These are phyloP conservation scores for Ursus arctos DNA, from an alignment of 2,113 vertebrate genomes.

Conservation along the genomic window DNA sequence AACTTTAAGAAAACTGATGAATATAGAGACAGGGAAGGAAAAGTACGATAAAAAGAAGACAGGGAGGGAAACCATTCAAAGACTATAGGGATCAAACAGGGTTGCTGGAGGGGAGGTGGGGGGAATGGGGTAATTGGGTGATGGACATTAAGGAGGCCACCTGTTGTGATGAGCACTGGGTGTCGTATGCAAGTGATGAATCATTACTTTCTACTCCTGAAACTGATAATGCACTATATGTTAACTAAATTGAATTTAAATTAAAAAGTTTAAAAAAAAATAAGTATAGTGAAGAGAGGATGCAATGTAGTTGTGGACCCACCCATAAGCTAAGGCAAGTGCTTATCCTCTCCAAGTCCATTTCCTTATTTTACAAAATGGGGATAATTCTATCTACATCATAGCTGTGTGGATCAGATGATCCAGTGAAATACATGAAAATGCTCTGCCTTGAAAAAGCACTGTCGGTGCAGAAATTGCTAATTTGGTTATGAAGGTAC, in stretches of 20 bases:
- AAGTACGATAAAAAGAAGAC: neutral
- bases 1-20: neutral
- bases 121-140: neutral
- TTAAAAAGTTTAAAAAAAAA: neutral
- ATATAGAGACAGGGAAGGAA: neutral
- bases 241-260: neutral
- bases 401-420: neutral
- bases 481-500: neutral
- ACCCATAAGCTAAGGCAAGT: neutral
- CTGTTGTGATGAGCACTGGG: neutral
- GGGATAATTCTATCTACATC: neutral
- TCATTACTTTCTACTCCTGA: neutral
- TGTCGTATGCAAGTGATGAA: neutral
- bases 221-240: neutral
- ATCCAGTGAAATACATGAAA: neutral
- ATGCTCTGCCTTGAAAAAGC: neutral
- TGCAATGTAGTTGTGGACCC: neutral
- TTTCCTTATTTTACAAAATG: neutral
- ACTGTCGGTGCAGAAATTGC: neutral
- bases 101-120: neutral
- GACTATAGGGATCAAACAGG: neutral
- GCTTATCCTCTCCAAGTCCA: neutral
- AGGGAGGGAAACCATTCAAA: neutral
- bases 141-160: neutral
- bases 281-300: neutral